phyloP scores from a whole-genome alignment of 2,113 vertebrate species.

The Macrotus californicus region DNA sequence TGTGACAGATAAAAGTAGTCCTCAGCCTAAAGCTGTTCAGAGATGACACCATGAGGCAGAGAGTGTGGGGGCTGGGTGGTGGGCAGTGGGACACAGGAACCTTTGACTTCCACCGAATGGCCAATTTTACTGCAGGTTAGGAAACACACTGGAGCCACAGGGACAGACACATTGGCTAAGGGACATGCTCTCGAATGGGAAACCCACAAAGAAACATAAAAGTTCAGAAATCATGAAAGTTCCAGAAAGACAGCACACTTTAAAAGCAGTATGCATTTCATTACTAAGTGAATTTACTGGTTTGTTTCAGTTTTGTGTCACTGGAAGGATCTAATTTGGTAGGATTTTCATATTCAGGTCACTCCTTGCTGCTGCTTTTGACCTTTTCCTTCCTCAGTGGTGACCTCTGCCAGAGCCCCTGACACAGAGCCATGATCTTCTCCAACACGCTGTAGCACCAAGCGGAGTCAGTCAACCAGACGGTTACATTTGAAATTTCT shows the following conservation, averaged over 20 bases:
- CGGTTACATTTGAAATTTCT: not conserved
- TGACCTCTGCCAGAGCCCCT: not conserved
- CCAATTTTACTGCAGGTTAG: not conserved
- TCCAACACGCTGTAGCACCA: not conserved
- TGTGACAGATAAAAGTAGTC: not conserved
- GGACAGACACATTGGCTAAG: not conserved
- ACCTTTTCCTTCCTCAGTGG: not conserved
- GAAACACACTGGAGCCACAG: not conserved
- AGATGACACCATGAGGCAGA: not conserved
- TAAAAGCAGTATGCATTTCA: not conserved
- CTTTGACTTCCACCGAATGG: not conserved
- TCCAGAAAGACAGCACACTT: not conserved
- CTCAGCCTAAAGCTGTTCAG: not conserved
- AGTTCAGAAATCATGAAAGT: not conserved
- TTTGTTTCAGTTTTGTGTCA: not conserved
- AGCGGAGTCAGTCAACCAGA: not conserved
- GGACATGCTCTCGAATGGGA: not conserved
- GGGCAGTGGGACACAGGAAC: not conserved
- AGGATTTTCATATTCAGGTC: not conserved
- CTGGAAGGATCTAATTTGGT: not conserved
- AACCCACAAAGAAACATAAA: not conserved
- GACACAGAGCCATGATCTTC: not conserved
- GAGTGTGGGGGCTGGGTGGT: rapidly evolving
- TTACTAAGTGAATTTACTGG: not conserved
- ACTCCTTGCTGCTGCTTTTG: not conserved